Base-by-base conservation (phyloP, 1,140 invertebrate genomes). In the Panulirus ornatus region DNA sequence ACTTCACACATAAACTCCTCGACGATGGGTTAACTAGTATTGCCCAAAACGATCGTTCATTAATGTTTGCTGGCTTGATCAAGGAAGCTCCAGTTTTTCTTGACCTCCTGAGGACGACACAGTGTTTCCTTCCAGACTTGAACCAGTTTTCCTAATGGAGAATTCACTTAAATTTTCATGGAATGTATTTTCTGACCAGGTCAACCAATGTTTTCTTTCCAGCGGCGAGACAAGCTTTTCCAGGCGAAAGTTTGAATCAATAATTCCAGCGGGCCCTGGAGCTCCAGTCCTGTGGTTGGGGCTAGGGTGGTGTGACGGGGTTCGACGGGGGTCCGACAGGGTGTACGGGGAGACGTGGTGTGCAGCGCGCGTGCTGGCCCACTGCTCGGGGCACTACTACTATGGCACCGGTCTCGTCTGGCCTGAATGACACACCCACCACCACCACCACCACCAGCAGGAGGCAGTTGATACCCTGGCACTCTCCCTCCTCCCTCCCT, bases 381-480 rank as follows among this genome's bases (percentile, higher is more conserved):
- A 30, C 42, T 27, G 58, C 58, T 22, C 63, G 38, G 38, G n/a
- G 66, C 83, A 47, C 44, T 75, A 85, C 83, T 85, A 75, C 58
- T 8, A 36, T 19, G 36, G 85, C 81, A 88, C 66, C 79, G 73
- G 70, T 36, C 22, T 44, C 19, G 8, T 63, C 70, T 70, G 66
- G 44, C 83, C 70, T 85, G 66, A 85, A 85, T 85, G 83, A 75
- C 83, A 85, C 83, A 38, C 81, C 81, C 58, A 16, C 54, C 81
- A 27, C 30, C 58, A 19, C 81, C 19, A 16, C 42, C n/a, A 0
- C 63, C 11, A 42, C 63, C 22, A 51, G n/a, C n/a, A n/a, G n/a
- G n/a, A n/a, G n/a, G n/a, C n/a, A n/a, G n/a, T n/a, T 54, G 70
- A 87, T 70, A 81, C 85, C 85, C 84, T 81, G 85, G 75, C 76